Conservation (phyloP, 2,797 vertebrate species). For the Pangasius macronema region DNA sequence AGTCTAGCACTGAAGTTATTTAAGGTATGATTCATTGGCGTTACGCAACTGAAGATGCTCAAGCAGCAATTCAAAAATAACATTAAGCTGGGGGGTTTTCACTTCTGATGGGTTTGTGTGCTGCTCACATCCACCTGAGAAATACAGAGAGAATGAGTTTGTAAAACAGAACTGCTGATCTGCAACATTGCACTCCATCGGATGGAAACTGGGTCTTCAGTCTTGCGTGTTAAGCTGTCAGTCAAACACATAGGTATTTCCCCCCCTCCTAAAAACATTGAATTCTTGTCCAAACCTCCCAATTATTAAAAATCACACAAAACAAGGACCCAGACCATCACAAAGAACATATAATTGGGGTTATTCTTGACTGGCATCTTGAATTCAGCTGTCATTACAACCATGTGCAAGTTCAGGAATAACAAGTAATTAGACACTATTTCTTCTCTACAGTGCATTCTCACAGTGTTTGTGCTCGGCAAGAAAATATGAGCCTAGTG, state of each 20-base stretch:
- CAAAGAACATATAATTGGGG: background rate
- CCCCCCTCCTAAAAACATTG: slow-evolving; percentile 14
- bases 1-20: background rate
- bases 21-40: background rate
- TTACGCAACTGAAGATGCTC: slow-evolving; percentile 10
- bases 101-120: slow-evolving; percentile 30
- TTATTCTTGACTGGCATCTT: slow-evolving; percentile 19
- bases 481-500: slow-evolving; percentile 38
- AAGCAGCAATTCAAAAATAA: slow-evolving; percentile 17
- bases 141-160: slow-evolving; percentile 15
- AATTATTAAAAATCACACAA: slow-evolving; percentile 27
- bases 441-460: slow-evolving; percentile 45
- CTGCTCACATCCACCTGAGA: slow-evolving; percentile 6
- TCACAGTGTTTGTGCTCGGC: slow-evolving; percentile 48
- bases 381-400: slow-evolving; percentile 49
- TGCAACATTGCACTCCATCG: slow-evolving; percentile 42
- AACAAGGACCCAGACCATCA: slow-evolving; percentile 3
- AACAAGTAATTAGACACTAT: slow-evolving; percentile 55
- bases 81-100: background rate
- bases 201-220: slow-evolving; percentile 43
- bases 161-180: slow-evolving; percentile 49
- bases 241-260: slow-evolving; percentile 31
- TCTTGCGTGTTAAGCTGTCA: slow-evolving; percentile 41
- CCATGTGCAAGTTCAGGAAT: slow-evolving; percentile 31
- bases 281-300: slow-evolving; percentile 25